phyloP scores from a whole-genome alignment of 2,888 invertebrate genomes.

The Choreutis nemorana region DNA sequence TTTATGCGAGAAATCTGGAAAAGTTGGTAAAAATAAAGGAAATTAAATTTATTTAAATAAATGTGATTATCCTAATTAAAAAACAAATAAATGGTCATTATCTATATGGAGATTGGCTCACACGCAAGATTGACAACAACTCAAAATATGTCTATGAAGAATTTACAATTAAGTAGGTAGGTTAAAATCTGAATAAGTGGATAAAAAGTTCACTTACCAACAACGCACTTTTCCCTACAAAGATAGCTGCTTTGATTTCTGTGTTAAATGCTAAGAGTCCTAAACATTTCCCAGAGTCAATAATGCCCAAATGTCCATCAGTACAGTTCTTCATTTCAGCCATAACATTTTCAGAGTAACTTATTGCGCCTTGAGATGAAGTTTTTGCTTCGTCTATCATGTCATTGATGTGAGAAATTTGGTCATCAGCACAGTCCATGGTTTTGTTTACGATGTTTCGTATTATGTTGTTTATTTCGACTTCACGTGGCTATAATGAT shows the following conservation, averaged over 20 bases:
- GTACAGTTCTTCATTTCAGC: conserved; percentile 36
- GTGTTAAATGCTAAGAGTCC: conserved; percentile 29
- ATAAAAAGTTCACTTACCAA: conserved; percentile 23
- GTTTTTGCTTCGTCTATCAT: conserved; percentile 22
- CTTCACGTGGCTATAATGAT: no score
- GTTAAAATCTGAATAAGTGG: neutral
- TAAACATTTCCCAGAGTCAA: conserved; percentile 33
- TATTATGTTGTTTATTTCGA: no score
- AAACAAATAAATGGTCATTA: neutral
- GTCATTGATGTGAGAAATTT: conserved; percentile 24
- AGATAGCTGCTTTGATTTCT: conserved; percentile 30
- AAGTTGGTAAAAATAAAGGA: conserved; percentile 1
- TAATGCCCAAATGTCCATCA: conserved; percentile 20
- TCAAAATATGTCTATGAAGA: neutral
- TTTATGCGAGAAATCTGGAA: conserved; percentile 41
- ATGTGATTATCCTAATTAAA: neutral
- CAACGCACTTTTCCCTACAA: conserved; percentile 29
- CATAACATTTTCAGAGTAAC: conserved; percentile 23
- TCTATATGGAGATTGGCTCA: no score
- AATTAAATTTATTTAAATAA: neutral
- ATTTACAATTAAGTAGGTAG: neutral
- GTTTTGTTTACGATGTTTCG: conserved; percentile 24
- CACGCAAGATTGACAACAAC: neutral
- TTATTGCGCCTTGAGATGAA: conserved; percentile 22
- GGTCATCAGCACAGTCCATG: conserved; percentile 29